phyloP scores from a whole-genome alignment of 92 coral and sea anemone species.

The Metridium senile region DNA sequence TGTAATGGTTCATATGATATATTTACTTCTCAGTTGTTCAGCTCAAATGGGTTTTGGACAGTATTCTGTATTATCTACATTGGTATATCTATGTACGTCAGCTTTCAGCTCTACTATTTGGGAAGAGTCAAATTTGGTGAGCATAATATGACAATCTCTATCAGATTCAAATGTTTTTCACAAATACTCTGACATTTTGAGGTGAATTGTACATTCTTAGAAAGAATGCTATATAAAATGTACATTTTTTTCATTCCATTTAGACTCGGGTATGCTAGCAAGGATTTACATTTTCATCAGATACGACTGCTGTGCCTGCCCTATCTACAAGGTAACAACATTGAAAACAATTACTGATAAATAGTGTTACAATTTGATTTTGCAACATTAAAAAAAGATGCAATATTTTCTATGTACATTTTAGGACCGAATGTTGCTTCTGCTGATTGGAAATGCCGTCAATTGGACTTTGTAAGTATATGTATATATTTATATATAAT shows the following conservation, averaged over 20 bases:
- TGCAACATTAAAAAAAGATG: too few relatives aligned
- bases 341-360: not conserved
- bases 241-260: not conserved
- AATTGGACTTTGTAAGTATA: conserved; percentile 96
- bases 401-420: not conserved
- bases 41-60: conserved; percentile 91
- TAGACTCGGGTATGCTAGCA: conserved; percentile 61
- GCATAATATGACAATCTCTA: too few relatives aligned
- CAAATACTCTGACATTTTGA: too few relatives aligned
- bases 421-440: conserved; percentile 93
- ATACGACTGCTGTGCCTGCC: conserved; percentile 91
- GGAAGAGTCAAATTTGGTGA: conserved; percentile 91
- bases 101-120: conserved; percentile 96
- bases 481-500: too few relatives aligned
- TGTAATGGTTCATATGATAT: not conserved
- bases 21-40: conserved; percentile 64
- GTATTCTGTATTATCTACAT: conserved; percentile 84
- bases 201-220: too few relatives aligned
- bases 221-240: too few relatives aligned
- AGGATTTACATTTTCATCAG: conserved; percentile 75
- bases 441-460: conserved; percentile 84
- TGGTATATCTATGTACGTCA: conserved; percentile 73
- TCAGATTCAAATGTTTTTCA: too few relatives aligned
- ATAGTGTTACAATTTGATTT: too few relatives aligned
- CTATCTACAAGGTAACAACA: conserved; percentile 80